A percentile compares a stretch with the other conserved stretches of the same genome.
phyloP scores from a whole-genome alignment of 2,797 vertebrate genomes.

The Lophura swinhoii region DNA sequence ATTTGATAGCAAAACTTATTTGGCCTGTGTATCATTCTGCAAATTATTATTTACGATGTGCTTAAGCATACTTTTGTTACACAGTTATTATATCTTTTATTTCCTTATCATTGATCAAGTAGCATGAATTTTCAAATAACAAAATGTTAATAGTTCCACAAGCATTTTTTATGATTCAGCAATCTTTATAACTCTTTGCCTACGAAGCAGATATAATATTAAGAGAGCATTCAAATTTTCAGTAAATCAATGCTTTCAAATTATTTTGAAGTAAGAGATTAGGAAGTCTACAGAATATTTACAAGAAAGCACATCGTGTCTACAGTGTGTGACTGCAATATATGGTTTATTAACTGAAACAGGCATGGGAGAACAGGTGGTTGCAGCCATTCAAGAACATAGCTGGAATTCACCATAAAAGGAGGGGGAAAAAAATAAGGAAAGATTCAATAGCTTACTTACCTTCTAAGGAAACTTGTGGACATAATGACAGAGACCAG shows the following conservation, averaged over 20 bases:
- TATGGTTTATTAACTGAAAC: constrained; percentile 85
- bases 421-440: not conserved
- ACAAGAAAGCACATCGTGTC: constrained; percentile 70
- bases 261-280: constrained; percentile 69
- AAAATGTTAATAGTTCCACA: not conserved
- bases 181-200: constrained; percentile 14
- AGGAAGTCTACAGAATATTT: constrained; percentile 80
- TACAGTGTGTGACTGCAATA: constrained; percentile 78
- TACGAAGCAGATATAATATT: constrained; percentile 41
- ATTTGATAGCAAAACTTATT: not conserved
- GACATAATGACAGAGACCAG: constrained; percentile 19
- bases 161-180: constrained; percentile 19
- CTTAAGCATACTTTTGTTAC: not conserved
- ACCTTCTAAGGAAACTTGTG: constrained; percentile 30
- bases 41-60: not conserved
- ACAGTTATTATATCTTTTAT: not conserved
- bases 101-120: not conserved
- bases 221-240: constrained; percentile 57
- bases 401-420: constrained; percentile 52
- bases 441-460: constrained; percentile 41
- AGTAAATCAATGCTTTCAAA: constrained; percentile 76
- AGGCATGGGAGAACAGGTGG: constrained; percentile 85
- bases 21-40: not conserved
- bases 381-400: constrained; percentile 62
- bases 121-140: not conserved